These are phyloP conservation scores for Anastrepha obliqua DNA, from an alignment of 1,140 invertebrate species.

Conservation along the genomic window DNA sequence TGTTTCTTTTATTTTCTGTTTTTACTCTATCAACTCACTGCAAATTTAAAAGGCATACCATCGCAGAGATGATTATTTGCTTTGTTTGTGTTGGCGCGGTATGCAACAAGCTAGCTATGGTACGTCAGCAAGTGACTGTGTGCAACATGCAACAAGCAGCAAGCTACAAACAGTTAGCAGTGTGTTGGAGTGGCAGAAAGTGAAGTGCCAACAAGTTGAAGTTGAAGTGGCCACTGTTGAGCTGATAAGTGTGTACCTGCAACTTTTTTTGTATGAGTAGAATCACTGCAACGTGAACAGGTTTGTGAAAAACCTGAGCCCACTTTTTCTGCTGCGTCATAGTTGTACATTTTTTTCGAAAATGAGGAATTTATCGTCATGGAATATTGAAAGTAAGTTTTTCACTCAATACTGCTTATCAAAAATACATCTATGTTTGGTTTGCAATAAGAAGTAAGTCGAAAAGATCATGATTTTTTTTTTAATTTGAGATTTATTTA, in stretches of 20 bases:
- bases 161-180: no score
- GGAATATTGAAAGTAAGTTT: no score
- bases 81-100: neutral
- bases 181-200: conserved; percentile 3
- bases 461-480: no score
- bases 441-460: no score
- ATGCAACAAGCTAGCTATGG: neutral
- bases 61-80: neutral
- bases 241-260: conserved; percentile 1
- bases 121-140: neutral
- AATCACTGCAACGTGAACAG: no score
- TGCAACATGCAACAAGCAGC: conserved; percentile 16
- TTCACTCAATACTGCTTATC: no score
- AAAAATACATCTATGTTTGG: no score
- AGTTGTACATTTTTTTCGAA: no score
- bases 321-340: no score
- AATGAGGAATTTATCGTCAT: no score
- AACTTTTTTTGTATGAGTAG: conserved; percentile 1
- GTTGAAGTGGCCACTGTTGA: conserved; percentile 41
- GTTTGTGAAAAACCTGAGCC: no score
- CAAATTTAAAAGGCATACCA: neutral
- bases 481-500: no score
- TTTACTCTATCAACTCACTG: neutral
- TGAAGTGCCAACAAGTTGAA: conserved; percentile 50
- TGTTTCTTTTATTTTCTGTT: neutral